Percentiles rank a stretch among this genome's conserved stretches.
Conservation (phyloP, 2,797 vertebrate genomes). For the Bucorvus abyssinicus region DNA sequence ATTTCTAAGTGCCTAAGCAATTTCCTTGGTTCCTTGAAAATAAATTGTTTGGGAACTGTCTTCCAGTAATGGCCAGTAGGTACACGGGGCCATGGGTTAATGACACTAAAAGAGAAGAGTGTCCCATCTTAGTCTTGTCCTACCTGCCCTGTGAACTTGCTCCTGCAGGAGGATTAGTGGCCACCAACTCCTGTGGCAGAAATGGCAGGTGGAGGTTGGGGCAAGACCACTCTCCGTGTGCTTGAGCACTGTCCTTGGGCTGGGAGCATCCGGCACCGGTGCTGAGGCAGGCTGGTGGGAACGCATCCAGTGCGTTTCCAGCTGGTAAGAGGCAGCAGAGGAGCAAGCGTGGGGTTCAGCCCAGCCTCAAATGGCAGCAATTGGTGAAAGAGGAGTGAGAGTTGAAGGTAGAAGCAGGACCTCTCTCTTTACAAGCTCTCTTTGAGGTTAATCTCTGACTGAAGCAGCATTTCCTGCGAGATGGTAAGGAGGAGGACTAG, state of each 20-base stretch:
- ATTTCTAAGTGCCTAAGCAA: neutral
- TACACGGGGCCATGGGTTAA: neutral
- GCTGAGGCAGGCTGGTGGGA: neutral
- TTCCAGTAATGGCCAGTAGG: neutral
- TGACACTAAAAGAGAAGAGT: neutral
- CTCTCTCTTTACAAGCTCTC: neutral
- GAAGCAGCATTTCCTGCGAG: neutral
- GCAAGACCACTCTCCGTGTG: rapidly evolving
- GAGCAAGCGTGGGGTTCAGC: neutral
- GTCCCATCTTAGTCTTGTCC: neutral
- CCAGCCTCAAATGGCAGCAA: neutral
- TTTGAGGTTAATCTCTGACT: neutral
- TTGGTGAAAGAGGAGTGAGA: neutral
- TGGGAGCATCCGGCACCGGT: rapidly evolving
- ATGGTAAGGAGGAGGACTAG: neutral
- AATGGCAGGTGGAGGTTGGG: neutral
- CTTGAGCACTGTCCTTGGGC: rapidly evolving
- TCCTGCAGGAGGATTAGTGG: neutral
- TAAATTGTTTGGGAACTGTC: neutral
- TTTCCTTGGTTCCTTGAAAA: neutral
- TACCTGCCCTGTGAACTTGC: rapidly evolving
- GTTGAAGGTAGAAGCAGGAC: neutral
- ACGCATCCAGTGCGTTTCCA: neutral
- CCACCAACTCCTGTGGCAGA: neutral
- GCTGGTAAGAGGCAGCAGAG: neutral